These are phyloP conservation scores for Phyllostomus discolor DNA, from an alignment of 2,113 vertebrate genomes.

Conservation along the genomic window DNA sequence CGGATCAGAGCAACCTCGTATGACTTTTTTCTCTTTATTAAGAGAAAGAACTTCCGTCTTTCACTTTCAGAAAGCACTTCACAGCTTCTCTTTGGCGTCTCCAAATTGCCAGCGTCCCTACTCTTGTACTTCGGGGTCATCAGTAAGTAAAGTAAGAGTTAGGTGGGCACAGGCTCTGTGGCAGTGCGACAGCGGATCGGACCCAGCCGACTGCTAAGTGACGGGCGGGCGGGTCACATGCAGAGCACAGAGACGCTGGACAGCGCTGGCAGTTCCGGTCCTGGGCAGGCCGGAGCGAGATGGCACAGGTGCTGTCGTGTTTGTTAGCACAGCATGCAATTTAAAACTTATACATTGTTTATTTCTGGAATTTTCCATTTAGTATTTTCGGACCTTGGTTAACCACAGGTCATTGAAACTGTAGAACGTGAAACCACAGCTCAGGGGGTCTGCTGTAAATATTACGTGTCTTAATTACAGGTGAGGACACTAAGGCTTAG, in stretches of 20 bases:
- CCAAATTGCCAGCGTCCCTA: background rate
- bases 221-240: background rate
- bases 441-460: background rate
- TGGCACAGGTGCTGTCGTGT: background rate
- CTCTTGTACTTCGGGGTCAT: background rate
- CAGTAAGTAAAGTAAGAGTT: background rate
- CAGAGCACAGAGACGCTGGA: background rate
- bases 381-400: background rate
- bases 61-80: background rate
- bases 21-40: background rate
- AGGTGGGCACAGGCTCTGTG: background rate
- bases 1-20: background rate
- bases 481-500: background rate
- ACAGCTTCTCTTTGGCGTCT: background rate
- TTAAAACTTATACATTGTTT: background rate
- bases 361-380: background rate
- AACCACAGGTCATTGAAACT: background rate
- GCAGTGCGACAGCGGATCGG: background rate
- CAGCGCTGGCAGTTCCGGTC: background rate
- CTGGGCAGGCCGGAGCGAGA: background rate
- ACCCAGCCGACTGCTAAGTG: background rate
- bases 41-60: background rate
- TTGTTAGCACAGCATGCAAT: background rate
- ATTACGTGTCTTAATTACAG: conserved; percentile 16
- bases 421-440: background rate